Evolutionary conservation across 2,888 invertebrate genomes (phyloP), one percentile per base, ranked within the genome.

Genomic region (Malacosoma neustria): DNA sequence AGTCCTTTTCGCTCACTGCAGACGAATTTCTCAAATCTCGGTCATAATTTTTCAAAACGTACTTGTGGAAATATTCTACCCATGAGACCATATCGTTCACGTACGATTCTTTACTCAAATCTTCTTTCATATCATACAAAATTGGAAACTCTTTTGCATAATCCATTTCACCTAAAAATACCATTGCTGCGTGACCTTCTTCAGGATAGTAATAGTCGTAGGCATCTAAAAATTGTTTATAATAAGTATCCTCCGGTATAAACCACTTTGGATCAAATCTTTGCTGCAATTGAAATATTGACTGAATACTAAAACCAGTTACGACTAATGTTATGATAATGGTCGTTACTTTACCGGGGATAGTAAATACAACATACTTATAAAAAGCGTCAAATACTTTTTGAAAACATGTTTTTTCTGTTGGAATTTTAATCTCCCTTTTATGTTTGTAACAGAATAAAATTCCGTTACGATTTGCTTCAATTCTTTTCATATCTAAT

Each of bases 251-350:
- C 36, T 89, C 87, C 0, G 94, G 94, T 39, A 94, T 86, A 59
- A 94, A 94, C 94, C 94, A 94, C 37, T 86, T 87, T 0, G 92
- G 91, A 67, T 94, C 93, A 69, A 94, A 94, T 63, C 91, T 90
- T 67, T 94, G 93, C 61, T 93, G 90, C 36, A 94, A 74, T 48
- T 87, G 86, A 36, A 89, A 70, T 34, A 90, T 79, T 29, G 91
- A 89, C 52, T 89, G 75, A 38, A 90, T 77, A 56, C 91, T 91
- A 41, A 90, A 80, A 13, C 88, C 88, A 3, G 90, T 85, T 40
- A 91, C 74, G 6, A 77, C 69, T 29, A 90, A 37, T 1, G 92
- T 90, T 37, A 89, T 69, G 29, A 90, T 34, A 34, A 93, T 63
- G 4, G 93, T 85, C 7, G 89, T 51, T 56, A 88, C 87, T 81